These are phyloP conservation scores for Pterocles burchelli DNA, from an alignment of 2,113 vertebrate species.

Conservation along the genomic window DNA sequence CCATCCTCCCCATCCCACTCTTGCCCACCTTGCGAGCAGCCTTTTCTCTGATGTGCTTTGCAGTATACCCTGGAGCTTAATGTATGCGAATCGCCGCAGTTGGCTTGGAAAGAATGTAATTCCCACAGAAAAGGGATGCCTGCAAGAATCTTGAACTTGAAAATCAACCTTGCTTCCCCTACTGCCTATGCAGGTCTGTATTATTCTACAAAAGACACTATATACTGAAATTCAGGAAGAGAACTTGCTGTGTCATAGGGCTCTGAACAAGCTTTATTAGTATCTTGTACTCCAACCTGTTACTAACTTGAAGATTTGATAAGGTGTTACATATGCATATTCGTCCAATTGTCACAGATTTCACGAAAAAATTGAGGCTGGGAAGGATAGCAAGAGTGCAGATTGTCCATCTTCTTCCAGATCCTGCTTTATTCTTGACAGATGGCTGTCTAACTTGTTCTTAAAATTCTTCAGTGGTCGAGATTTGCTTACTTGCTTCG, in stretches of 20 bases:
- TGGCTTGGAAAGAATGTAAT: neutral
- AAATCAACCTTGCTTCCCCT: neutral
- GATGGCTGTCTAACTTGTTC: neutral
- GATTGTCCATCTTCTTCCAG: neutral
- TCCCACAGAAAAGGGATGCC: neutral
- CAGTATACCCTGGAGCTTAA: neutral
- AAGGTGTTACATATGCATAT: neutral
- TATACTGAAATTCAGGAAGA: neutral
- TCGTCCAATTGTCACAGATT: neutral
- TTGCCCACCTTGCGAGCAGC: neutral
- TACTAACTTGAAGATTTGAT: neutral
- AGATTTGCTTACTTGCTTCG: neutral
- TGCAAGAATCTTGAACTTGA: neutral
- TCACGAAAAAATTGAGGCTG: neutral
- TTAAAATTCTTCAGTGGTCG: neutral
- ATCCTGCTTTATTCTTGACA: constrained; percentile 5
- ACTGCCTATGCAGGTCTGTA: neutral
- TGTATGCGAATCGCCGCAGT: neutral
- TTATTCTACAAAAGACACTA: neutral
- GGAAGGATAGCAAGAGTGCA: neutral
- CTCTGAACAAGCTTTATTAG: neutral
- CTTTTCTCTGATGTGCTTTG: neutral
- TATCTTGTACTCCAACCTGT: neutral
- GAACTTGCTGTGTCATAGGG: neutral
- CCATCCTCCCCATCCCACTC: neutral